Percentiles rank a stretch among this genome's conserved stretches.
These are phyloP conservation scores for Pseudochaenichthys georgianus DNA, from an alignment of 2,797 vertebrate species.

Conservation along the genomic window DNA sequence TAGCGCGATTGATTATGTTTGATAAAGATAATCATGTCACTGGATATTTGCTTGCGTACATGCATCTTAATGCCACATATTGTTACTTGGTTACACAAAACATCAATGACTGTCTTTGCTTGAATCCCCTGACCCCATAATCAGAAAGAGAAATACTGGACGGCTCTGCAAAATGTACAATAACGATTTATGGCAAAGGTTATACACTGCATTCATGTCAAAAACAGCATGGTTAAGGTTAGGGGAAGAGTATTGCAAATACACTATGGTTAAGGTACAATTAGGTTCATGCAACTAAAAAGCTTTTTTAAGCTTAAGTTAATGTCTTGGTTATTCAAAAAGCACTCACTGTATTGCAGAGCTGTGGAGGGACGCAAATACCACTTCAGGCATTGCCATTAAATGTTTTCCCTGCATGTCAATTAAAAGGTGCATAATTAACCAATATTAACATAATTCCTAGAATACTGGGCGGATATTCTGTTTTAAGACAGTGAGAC, in stretches of 20 bases:
- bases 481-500: conserved; percentile 26
- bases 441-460: background rate
- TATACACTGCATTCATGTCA: background rate
- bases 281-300: background rate
- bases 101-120: conserved; percentile 34
- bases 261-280: background rate
- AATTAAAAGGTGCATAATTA: conserved; percentile 13
- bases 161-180: background rate
- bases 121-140: background rate
- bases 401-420: background rate
- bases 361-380: background rate
- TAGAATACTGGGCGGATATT: background rate
- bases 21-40: background rate
- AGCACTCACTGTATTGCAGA: background rate
- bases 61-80: conserved; percentile 5
- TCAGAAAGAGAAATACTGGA: background rate
- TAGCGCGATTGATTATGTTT: background rate
- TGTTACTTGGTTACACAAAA: conserved; percentile 32
- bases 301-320: background rate
- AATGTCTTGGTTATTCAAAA: background rate
- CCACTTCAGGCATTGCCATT: background rate
- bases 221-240: background rate
- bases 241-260: background rate
- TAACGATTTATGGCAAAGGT: background rate
- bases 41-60: background rate